Evolutionary conservation across 2,888 invertebrate species (phyloP), one percentile per base, ranked within the genome.

Genomic region (Troides aeacus): DNA sequence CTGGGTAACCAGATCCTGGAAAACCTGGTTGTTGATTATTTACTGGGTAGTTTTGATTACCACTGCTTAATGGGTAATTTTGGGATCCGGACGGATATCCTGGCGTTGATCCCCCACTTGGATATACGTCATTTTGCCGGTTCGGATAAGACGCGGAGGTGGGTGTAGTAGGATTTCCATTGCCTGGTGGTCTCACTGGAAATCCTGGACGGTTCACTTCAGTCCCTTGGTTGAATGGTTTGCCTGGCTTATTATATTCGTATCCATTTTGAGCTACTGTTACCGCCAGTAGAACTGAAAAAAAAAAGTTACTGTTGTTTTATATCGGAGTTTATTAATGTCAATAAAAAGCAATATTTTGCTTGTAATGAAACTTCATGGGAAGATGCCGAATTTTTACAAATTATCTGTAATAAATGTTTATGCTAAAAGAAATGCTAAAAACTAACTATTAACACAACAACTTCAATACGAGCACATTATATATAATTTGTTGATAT

Each of bases 181-280:
- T 60, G 57, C 73, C 77, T 8, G 87, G 80, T 58, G 82, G 80
- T 60, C 83, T 81, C 58, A 82, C 74, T 57, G 76, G 73, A 50
- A 72, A 76, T 68, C 84, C 83, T 1, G 89, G 85, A 30, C 83
- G 79, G 66, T 75, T 82, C 0, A 88, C 79, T 7, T 88, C 80
- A 2, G 85, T 81, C 18, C 84, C 82, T 50, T 84, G 79, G 18
- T 89, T 88, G 75, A 95, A 93, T 0, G 94, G 94, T 76, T 94
- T 93, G 64, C 93, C 93, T 10, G 96, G 97, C 72, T 94, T 93
- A 73, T 95, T 95, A 86, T 97, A 97, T 74, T 94, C 94, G 82
- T 97, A 97, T 24, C 96, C 96, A 80, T 93, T 94, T 91, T 96
- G 96, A 57, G 89, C 89, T 62, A 81, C 77, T 60, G 82, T 81